These are phyloP conservation scores for Mesorhabditis spiculigera DNA, from an alignment of 2,888 invertebrate species.

Conservation along the genomic window DNA sequence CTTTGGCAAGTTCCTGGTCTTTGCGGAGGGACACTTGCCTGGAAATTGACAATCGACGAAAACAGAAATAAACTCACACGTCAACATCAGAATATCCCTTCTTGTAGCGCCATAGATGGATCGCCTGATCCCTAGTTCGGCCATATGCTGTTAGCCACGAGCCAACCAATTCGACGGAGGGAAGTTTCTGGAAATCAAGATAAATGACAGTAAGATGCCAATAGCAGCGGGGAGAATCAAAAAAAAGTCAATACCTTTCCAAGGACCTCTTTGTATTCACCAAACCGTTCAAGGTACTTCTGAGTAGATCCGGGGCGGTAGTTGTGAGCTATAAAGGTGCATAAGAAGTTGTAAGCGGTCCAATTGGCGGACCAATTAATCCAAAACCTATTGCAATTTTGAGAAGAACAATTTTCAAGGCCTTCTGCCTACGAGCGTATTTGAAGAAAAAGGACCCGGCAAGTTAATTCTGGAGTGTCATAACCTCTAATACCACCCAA, in stretches of 20 bases:
- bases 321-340: slow-evolving; percentile 52
- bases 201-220: neutral
- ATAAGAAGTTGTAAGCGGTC: neutral
- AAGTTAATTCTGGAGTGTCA: slow-evolving; percentile 1
- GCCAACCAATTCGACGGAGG: slow-evolving; percentile 73
- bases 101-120: slow-evolving; percentile 91
- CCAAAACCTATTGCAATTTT: too few relatives aligned
- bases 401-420: too few relatives aligned
- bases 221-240: neutral
- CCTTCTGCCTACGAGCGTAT: too few relatives aligned
- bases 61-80: slow-evolving; percentile 64
- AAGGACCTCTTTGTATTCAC: slow-evolving; percentile 42
- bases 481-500: neutral
- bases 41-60: neutral
- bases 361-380: too few relatives aligned
- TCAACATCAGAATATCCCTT: slow-evolving; percentile 73
- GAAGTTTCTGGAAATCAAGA: slow-evolving; percentile 14
- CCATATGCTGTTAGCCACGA: slow-evolving; percentile 91
- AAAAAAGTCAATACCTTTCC: slow-evolving; percentile 14
- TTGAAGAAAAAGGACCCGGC: slow-evolving; percentile 12
- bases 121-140: slow-evolving; percentile 84
- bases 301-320: slow-evolving; percentile 45
- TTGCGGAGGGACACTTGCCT: neutral
- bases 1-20: slow-evolving; percentile 14
- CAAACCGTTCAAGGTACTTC: slow-evolving; percentile 46